phyloP scores from a whole-genome alignment of 2,888 invertebrate genomes.

The Heliconius erato region DNA sequence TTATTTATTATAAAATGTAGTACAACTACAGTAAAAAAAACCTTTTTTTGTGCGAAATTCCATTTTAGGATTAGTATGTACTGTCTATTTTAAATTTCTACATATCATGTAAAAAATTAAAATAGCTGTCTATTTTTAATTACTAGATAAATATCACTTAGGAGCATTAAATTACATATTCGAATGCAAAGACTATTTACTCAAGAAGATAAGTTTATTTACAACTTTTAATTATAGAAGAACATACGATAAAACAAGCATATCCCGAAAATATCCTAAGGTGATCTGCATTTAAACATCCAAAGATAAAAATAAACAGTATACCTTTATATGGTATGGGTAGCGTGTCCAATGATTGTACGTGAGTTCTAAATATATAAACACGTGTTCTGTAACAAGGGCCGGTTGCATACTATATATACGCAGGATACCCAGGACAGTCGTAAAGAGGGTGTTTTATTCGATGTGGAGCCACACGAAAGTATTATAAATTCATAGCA shows the following conservation, averaged over 20 bases:
- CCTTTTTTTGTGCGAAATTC: not conserved
- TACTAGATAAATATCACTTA: not conserved
- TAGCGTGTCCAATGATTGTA: slow-evolving; percentile 35
- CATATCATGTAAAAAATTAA: not conserved
- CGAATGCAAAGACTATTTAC: slow-evolving; percentile 21
- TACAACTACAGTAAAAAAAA: not conserved
- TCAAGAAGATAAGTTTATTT: too few relatives aligned
- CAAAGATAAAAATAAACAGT: slow-evolving; percentile 44
- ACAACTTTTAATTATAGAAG: not conserved
- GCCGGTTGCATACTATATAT: slow-evolving; percentile 33
- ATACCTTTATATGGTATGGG: slow-evolving; percentile 44
- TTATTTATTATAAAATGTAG: not conserved
- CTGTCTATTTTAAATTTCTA: too few relatives aligned
- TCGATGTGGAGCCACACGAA: slow-evolving; percentile 31
- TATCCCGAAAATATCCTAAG: slow-evolving; percentile 42
- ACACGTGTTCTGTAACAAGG: slow-evolving; percentile 45
- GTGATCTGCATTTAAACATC: slow-evolving; percentile 23
- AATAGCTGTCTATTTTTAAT: not conserved
- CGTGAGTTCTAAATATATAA: slow-evolving; percentile 45
- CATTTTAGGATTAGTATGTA: not conserved
- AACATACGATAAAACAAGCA: slow-evolving; percentile 25
- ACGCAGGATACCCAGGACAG: slow-evolving; percentile 28
- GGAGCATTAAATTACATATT: not conserved
- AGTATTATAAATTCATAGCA: slow-evolving; percentile 17
- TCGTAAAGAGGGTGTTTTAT: slow-evolving; percentile 43